Evolutionary conservation across 1,140 invertebrate species (phyloP).

Genomic region (Hydropsyche tenuis): DNA sequence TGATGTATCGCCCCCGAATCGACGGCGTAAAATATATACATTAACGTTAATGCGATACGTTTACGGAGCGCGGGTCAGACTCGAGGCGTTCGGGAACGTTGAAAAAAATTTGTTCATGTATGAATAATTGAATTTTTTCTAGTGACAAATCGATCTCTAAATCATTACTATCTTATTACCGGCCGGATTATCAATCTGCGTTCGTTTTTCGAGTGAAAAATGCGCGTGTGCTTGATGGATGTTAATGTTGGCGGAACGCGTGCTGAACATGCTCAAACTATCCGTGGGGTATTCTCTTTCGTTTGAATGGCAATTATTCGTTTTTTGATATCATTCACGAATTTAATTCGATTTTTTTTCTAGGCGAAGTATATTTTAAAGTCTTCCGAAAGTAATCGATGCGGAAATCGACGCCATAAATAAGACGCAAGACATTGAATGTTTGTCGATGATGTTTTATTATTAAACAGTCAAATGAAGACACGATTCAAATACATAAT

Average conservation of each 20-base stretch:
- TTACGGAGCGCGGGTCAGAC: not conserved
- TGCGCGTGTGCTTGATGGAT: not conserved
- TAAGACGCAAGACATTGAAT: no score
- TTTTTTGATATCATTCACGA: constrained; percentile 1
- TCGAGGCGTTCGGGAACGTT: not conserved
- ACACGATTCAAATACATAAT: no score
- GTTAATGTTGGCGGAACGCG: not conserved
- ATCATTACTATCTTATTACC: constrained; percentile 31
- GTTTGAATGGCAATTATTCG: not conserved
- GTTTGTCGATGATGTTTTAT: no score
- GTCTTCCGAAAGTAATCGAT: no score
- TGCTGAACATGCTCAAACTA: constrained; percentile 5
- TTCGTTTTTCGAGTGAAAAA: constrained; percentile 2
- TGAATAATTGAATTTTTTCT: not conserved
- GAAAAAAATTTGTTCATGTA: not conserved
- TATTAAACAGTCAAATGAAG: no score
- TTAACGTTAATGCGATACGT: constrained; percentile 35
- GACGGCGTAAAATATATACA: constrained; percentile 22
- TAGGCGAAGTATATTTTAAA: no score
- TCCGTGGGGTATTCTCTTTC: no score
- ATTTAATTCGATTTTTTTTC: constrained; percentile 2
- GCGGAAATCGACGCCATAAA: no score
- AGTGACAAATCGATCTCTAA: constrained; percentile 23
- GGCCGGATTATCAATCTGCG: constrained; percentile 19
- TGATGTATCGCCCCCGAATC: constrained; percentile 17